These are phyloP conservation scores for Tachina grossa DNA, from an alignment of 2,888 invertebrate species.

Conservation along the genomic window DNA sequence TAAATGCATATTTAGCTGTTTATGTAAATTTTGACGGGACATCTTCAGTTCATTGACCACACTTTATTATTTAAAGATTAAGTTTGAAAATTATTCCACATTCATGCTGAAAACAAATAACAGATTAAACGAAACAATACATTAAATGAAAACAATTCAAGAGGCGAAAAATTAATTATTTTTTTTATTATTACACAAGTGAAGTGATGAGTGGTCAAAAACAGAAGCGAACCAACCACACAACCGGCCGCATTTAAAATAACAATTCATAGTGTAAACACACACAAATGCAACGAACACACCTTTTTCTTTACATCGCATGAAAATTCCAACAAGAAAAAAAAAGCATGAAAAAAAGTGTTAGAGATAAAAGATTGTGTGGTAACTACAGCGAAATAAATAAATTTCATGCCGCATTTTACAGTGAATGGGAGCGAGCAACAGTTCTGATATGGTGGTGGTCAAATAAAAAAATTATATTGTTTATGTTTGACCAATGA, in stretches of 20 bases:
- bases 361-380: slow-evolving; percentile 40
- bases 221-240: slow-evolving; percentile 71
- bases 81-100: slow-evolving; percentile 18
- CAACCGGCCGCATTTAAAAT: slow-evolving; percentile 15
- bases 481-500: slow-evolving; percentile 20
- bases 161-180: slow-evolving; percentile 41
- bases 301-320: slow-evolving; percentile 35
- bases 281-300: slow-evolving; percentile 47
- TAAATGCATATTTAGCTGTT: not conserved
- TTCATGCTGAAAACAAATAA: slow-evolving; percentile 5
- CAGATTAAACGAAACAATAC: slow-evolving; percentile 49
- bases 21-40: not conserved
- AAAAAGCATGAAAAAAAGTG: slow-evolving; percentile 30
- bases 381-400: slow-evolving; percentile 43
- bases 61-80: not conserved
- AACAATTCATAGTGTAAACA: slow-evolving; percentile 19
- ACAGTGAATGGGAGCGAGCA: not conserved
- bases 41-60: slow-evolving; percentile 23
- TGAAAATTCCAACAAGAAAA: not conserved
- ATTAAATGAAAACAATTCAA: slow-evolving; percentile 45
- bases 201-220: slow-evolving; percentile 72
- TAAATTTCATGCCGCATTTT: slow-evolving; percentile 33
- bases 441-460: not conserved
- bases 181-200: slow-evolving; percentile 53
- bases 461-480: slow-evolving; percentile 1